Base-by-base conservation (phyloP, 2,888 invertebrate species). In the Podabrus alpinus region DNA sequence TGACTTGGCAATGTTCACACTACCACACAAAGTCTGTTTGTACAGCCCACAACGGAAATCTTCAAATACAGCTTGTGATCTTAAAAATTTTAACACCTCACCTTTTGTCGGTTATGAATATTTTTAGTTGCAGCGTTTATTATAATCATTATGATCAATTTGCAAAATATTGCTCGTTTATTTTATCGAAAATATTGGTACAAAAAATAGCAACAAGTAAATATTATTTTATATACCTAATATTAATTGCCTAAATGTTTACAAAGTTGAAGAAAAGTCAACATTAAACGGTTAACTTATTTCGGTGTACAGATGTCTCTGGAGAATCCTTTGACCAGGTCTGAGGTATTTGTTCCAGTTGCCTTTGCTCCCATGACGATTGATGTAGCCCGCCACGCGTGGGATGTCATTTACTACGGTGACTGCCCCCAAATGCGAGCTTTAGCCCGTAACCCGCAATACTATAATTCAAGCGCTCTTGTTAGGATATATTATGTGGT, bases 371-470 rank as follows among this genome's bases (percentile, higher is more conserved):
- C 79, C 77, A 76, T 77, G 76, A 73, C 75, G 74, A 77, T 76
- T 78, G 75, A 77, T 79, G 78, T 77, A 76, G 79, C 77, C 80
- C 75, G 77, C 80, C 79, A 79, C 79, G 79, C 79, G 79, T 80
- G 79, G 80, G 80, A 81, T 79, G 80, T 79, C 80, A 81, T 81
- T 81, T 81, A 80, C 78, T 78, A 81, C 80, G 81, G 76, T 78
- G 78, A 79, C 79, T 81, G 80, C 79, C 77, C 79, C 80, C 80
- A 79, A 81, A 81, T 81, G 81, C 75, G 74, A 75, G 78, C 75
- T 78, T 79, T 78, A 75, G 73, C 73, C 77, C 75, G 78, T 76
- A 79, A 78, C 75, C 77, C 77, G 73, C 78, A 68, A 72, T 75
- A 74, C 79, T 71, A 79, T 80, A 78, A 80, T 77, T 80, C 79